Conservation (phyloP, 1,140 invertebrate genomes). For the Papilio polyxenes region DNA sequence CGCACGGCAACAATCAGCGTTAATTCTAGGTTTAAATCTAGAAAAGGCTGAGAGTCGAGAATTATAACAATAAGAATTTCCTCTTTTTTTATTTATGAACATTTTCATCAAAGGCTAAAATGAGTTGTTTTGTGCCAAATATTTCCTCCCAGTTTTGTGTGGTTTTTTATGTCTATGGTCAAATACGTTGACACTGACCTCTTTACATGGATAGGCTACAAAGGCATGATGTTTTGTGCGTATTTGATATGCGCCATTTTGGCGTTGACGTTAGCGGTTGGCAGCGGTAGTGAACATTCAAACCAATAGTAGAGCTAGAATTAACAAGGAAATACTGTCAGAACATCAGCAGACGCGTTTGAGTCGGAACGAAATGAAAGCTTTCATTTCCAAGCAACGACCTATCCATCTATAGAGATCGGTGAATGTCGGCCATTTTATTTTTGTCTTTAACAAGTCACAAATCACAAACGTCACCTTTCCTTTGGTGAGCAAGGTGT, state of each 20-base stretch:
- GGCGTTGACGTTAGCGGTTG: too few relatives aligned
- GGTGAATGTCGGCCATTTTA: constrained; percentile 62
- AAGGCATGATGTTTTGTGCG: too few relatives aligned
- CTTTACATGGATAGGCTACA: too few relatives aligned
- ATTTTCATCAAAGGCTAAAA: background rate
- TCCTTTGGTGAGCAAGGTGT: constrained; percentile 82
- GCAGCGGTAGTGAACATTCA: too few relatives aligned
- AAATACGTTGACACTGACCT: background rate
- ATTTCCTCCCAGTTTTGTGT: background rate
- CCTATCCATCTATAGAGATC: too few relatives aligned
- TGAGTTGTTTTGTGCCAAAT: constrained; percentile 9
- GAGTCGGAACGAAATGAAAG: too few relatives aligned
- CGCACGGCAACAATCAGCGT: too few relatives aligned
- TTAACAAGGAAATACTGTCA: too few relatives aligned
- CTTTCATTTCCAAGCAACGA: too few relatives aligned
- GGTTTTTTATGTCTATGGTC: constrained; percentile 13
- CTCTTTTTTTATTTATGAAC: background rate
- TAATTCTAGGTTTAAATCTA: background rate
- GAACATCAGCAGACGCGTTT: too few relatives aligned
- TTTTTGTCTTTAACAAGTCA: constrained; percentile 60
- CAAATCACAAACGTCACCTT: constrained; percentile 79
- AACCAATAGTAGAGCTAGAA: too few relatives aligned
- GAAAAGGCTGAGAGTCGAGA: background rate
- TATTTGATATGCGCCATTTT: too few relatives aligned
- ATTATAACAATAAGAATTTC: background rate